Base-by-base conservation (phyloP, 2,113 vertebrate species). In the Hippopotamus amphibius region DNA sequence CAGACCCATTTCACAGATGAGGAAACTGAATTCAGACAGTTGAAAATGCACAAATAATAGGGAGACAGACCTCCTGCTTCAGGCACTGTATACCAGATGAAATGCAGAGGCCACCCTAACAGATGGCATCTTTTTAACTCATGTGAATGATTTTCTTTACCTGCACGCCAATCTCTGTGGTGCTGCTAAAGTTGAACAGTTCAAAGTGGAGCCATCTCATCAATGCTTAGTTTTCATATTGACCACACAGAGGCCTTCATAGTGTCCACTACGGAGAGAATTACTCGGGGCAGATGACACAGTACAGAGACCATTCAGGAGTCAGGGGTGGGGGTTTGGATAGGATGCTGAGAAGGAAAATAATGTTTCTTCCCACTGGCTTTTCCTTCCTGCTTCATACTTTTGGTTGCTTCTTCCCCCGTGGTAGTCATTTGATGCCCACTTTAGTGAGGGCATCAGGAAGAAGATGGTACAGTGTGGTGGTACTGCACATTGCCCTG, bases 1-100 rank as follows among this genome's bases (percentile, higher is more conserved):
- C 5, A 41, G 61, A 74, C 59, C 50, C 33, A 83, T 83, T 95
- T 92, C 66, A 69, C 57, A 95, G 87, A 43, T 48, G 57, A 74
- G n/a, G 16, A 95, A 74, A 59, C 74, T 53, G 66, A 90, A 26
- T 68, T 53, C 14, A n/a, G 53, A 55, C 9, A 8, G 3, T 86
- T 93, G 66, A 21, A 65, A 66, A 53, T 85, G 33, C n/a, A 16
- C 33, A 57, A 28, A 22, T 37, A 28, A 16, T 9, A 68, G 12
- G 15, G 13, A 74, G 2, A 50, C 22, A 48, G 41, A 37, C 53
- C 7, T 74, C 22, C 19, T 50, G 53, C 43, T 82, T 50, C 28
- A n/a, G 68, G 69, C 41, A 19, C 28, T 13, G 0, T 15, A 19
- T 28, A n/a, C 22, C 19, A 37, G 65, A 7, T 15, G 46, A 61